These are phyloP conservation scores for Porites evermanni DNA, from an alignment of 92 coral and sea anemone genomes.

Conservation along the genomic window DNA sequence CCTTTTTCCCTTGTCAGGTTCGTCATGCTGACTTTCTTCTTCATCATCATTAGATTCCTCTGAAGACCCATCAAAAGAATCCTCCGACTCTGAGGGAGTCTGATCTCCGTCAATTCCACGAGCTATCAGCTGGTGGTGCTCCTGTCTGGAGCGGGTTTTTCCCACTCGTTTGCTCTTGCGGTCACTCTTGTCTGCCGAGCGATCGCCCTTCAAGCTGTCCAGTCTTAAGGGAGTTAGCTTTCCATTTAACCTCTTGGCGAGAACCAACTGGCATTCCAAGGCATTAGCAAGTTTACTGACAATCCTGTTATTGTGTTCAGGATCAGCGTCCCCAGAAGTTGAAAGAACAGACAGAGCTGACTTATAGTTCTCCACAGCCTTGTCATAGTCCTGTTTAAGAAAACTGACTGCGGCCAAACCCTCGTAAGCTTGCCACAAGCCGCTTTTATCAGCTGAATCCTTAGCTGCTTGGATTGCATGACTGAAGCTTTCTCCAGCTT, in stretches of 20 bases:
- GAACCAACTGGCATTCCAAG: slow-evolving; percentile 78
- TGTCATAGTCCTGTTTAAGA: slow-evolving; percentile 74
- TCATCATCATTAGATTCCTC: slow-evolving; percentile 20
- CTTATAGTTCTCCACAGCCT: slow-evolving; percentile 89
- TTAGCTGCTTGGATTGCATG: slow-evolving; percentile 94
- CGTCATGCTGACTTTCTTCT: background rate
- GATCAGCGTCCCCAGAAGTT: slow-evolving; percentile 54
- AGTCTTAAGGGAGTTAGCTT: slow-evolving; percentile 25
- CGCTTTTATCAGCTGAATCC: slow-evolving; percentile 74
- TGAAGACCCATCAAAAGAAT: slow-evolving; percentile 18
- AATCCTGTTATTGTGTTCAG: slow-evolving; percentile 83
- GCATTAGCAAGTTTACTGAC: slow-evolving; percentile 94
- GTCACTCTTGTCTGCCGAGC: slow-evolving; percentile 42
- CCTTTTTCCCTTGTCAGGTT: slow-evolving; percentile 3
- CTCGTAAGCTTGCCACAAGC: slow-evolving; percentile 97
- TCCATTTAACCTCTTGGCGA: slow-evolving; percentile 54
- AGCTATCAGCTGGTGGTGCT: slow-evolving; percentile 90
- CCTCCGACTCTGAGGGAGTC: slow-evolving; percentile 48
- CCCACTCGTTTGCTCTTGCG: slow-evolving; percentile 62
- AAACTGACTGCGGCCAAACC: slow-evolving; percentile 95
- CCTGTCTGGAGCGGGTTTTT: slow-evolving; percentile 82
- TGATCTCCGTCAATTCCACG: slow-evolving; percentile 86
- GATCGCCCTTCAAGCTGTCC: slow-evolving; percentile 33
- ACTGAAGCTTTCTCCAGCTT: slow-evolving; percentile 79
- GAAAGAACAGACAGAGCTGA: slow-evolving; percentile 81